Percentiles rank a stretch among this genome's conserved stretches.
Conservation (phyloP, 2,888 invertebrate species). For the Bombylius discolor region DNA sequence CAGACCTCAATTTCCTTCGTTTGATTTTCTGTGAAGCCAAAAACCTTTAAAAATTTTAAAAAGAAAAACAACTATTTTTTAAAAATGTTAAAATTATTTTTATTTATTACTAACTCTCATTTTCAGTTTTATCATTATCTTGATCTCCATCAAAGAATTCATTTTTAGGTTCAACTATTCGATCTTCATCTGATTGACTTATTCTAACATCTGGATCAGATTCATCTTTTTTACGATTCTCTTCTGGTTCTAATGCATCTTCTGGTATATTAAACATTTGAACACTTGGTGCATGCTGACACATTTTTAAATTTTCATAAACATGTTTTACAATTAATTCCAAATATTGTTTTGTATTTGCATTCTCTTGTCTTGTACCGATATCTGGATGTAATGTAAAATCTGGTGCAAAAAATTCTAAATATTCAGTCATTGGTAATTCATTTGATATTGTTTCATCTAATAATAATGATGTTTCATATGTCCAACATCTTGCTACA, state of each 20-base stretch:
- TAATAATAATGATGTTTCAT: slow-evolving; percentile 87
- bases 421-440: slow-evolving; percentile 88
- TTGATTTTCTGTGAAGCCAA: too few species aligned
- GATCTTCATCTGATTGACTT: slow-evolving; percentile 65
- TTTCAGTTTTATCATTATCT: slow-evolving; percentile 65
- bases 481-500: slow-evolving; percentile 98
- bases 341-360: slow-evolving; percentile 89
- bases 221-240: slow-evolving; percentile 55
- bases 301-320: slow-evolving; percentile 85
- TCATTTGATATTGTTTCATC: slow-evolving; percentile 91
- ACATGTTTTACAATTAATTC: slow-evolving; percentile 77
- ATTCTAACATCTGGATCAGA: slow-evolving; percentile 71
- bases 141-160: slow-evolving; percentile 86
- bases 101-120: slow-evolving; percentile 22
- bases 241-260: slow-evolving; percentile 60
- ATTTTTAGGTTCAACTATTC: slow-evolving; percentile 67
- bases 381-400: slow-evolving; percentile 92
- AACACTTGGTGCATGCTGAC: slow-evolving; percentile 87
- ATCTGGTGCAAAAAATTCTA: slow-evolving; percentile 96
- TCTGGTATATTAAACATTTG: slow-evolving; percentile 93
- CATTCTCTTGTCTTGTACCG: slow-evolving; percentile 74
- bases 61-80: too few species aligned
- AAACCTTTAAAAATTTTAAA: too few species aligned
- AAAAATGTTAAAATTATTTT: neutral
- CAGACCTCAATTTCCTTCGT: too few species aligned